Conservation (phyloP, 2,888 invertebrate species). For the Lottia scabra region DNA sequence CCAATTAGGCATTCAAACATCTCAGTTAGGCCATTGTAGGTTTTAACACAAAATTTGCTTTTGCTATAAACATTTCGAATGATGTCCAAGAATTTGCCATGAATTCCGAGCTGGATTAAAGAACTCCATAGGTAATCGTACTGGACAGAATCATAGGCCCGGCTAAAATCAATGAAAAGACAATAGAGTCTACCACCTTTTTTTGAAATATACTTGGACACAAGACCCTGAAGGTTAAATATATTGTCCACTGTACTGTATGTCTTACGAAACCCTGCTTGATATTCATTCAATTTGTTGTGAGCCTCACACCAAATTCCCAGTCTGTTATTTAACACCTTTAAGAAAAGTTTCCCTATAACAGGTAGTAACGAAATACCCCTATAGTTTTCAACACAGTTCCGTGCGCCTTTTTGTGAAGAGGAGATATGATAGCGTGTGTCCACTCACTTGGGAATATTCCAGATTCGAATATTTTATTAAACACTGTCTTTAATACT, state of each 20-base stretch:
- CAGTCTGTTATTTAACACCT: neutral
- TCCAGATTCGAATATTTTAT: neutral
- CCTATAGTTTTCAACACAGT: neutral
- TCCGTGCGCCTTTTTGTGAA: neutral
- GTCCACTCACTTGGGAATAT: neutral
- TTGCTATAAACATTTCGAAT: no score
- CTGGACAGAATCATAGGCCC: neutral
- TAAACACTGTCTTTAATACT: neutral
- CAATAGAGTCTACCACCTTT: neutral
- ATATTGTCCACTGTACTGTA: neutral
- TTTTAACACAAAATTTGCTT: no score
- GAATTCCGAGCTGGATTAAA: no score
- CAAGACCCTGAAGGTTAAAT: neutral
- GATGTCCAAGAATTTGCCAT: no score
- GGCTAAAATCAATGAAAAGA: neutral
- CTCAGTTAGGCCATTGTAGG: no score
- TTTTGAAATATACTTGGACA: neutral
- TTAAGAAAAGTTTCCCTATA: neutral
- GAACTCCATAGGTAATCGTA: no score
- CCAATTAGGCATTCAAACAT: no score
- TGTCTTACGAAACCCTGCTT: neutral
- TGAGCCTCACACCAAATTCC: neutral
- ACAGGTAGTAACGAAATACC: neutral
- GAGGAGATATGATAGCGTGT: neutral
- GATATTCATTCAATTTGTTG: neutral